A percentile compares a stretch with the other conserved stretches of the same genome.
Conservation (phyloP, 2,113 vertebrate species). For the Oceanites oceanicus region DNA sequence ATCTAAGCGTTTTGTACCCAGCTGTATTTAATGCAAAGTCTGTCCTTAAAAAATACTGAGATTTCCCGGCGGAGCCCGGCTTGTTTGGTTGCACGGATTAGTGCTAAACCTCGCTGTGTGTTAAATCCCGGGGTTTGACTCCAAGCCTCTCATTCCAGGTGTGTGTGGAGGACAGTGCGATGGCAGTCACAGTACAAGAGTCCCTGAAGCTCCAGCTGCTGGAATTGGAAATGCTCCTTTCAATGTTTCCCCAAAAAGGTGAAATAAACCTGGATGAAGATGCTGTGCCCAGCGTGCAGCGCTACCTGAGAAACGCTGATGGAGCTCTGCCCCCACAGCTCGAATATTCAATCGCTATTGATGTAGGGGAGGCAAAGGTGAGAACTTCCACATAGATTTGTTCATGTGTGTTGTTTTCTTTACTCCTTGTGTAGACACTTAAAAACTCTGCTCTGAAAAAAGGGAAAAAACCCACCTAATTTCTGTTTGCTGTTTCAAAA, state of each 20-base stretch:
- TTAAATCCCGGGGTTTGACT: not conserved
- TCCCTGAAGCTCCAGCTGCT: conserved; percentile 77
- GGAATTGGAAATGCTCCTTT: conserved; percentile 79
- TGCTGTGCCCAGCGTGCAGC: conserved; percentile 48
- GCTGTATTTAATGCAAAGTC: rapidly evolving
- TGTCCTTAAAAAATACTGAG: rapidly evolving
- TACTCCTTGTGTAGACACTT: not conserved
- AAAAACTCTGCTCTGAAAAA: not conserved
- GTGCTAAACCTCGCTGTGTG: rapidly evolving
- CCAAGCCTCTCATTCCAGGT: not conserved
- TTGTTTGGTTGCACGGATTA: rapidly evolving
- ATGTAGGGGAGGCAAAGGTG: conserved; percentile 69
- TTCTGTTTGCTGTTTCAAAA: not conserved
- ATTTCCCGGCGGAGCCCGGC: rapidly evolving
- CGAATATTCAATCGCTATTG: conserved; percentile 56
- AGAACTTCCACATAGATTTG: not conserved
- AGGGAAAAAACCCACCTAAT: rapidly evolving
- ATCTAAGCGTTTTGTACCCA: too few relatives aligned
- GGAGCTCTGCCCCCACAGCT: conserved; percentile 67
- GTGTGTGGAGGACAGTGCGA: not conserved
- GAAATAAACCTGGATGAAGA: conserved; percentile 69
- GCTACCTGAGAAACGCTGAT: conserved; percentile 46
- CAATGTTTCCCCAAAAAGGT: conserved; percentile 78
- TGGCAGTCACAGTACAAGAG: conserved; percentile 53
- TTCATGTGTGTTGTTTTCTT: not conserved